These are phyloP conservation scores for Acleris emargana DNA, from an alignment of 2,888 invertebrate species.

Conservation along the genomic window DNA sequence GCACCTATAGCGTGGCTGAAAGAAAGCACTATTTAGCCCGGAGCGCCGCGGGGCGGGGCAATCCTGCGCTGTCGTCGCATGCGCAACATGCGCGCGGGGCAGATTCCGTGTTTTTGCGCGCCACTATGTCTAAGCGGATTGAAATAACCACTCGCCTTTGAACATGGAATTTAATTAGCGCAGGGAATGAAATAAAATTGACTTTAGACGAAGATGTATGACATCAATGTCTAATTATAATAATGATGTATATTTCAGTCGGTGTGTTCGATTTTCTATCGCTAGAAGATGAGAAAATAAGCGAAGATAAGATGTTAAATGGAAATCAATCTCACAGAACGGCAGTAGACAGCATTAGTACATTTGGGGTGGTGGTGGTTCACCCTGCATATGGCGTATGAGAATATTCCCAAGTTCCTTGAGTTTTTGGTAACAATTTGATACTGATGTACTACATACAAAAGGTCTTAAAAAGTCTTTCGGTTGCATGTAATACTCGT, in stretches of 20 bases:
- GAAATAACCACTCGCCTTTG: slow-evolving; percentile 70
- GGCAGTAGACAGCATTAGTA: too few relatives aligned
- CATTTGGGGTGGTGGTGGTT: too few relatives aligned
- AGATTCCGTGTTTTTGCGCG: slow-evolving; percentile 72
- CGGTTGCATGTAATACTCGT: too few relatives aligned
- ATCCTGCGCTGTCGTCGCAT: slow-evolving; percentile 50
- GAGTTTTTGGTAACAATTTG: too few relatives aligned
- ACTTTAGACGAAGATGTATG: slow-evolving; percentile 35
- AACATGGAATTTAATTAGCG: slow-evolving; percentile 63
- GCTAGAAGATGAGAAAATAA: too few relatives aligned
- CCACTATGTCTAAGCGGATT: slow-evolving; percentile 73
- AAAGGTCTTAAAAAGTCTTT: too few relatives aligned
- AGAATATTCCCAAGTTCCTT: too few relatives aligned
- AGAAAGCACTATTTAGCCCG: slow-evolving; percentile 34
- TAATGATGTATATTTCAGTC: slow-evolving; percentile 22
- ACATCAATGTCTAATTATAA: slow-evolving; percentile 30
- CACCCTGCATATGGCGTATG: too few relatives aligned
- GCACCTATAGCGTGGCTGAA: background rate
- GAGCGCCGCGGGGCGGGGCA: slow-evolving; percentile 9
- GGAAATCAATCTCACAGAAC: too few relatives aligned
- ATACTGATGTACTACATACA: too few relatives aligned
- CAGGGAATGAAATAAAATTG: slow-evolving; percentile 53
- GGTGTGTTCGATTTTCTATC: slow-evolving; percentile 40
- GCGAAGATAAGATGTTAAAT: too few relatives aligned
- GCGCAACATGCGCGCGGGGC: slow-evolving; percentile 60